phyloP scores from a whole-genome alignment of 2,113 vertebrate genomes.

The Ranitomeya variabilis region DNA sequence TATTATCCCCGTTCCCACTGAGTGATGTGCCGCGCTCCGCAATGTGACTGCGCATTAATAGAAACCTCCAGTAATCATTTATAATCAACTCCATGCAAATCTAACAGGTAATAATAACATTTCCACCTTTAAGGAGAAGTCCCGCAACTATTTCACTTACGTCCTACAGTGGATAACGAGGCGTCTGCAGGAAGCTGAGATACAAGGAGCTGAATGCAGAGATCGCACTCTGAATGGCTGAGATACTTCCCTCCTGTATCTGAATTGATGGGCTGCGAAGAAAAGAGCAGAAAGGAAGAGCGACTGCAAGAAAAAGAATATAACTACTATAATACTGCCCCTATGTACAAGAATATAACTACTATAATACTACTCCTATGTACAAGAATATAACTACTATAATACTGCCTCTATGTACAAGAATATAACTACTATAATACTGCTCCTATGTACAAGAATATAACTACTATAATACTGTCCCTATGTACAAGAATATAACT shows the following conservation, averaged over 20 bases:
- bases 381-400: too few species aligned
- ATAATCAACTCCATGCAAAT: slow-evolving; percentile 25
- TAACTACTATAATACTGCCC: slow-evolving; percentile 9
- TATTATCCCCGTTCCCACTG: slow-evolving; percentile 28
- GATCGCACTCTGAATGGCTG: not conserved
- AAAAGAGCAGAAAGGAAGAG: too few species aligned
- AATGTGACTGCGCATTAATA: slow-evolving; percentile 34
- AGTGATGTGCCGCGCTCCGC: not conserved
- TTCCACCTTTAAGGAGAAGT: not conserved
- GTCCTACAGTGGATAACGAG: not conserved
- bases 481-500: too few species aligned
- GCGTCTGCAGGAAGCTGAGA: not conserved
- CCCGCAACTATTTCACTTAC: not conserved
- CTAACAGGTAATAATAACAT: not conserved
- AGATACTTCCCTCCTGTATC: too few species aligned
- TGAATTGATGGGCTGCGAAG: too few species aligned
- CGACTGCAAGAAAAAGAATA: not conserved
- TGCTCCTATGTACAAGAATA: too few species aligned
- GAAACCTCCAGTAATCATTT: slow-evolving; percentile 14
- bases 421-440: too few species aligned
- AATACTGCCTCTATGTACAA: too few species aligned
- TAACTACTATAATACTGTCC: too few species aligned
- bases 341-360: slow-evolving; percentile 10
- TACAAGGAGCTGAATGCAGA: not conserved
- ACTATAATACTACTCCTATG: not conserved